A percentile compares a stretch with the other conserved stretches of the same genome.
Conservation (phyloP, 2,888 invertebrate genomes). For the Macroteleia sp. region DNA sequence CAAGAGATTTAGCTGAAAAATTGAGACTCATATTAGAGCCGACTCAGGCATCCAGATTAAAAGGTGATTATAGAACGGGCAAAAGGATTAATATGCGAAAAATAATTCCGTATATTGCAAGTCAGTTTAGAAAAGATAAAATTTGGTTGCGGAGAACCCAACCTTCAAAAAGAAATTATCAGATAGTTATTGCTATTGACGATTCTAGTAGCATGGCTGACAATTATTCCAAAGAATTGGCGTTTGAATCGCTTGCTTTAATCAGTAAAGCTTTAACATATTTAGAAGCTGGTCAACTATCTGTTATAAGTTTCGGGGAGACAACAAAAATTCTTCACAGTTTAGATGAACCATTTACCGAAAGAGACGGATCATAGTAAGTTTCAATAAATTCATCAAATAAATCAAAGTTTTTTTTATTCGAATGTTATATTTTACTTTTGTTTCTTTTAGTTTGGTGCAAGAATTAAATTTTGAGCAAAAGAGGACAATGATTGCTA, state of each 20-base stretch:
- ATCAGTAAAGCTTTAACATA: constrained; percentile 94
- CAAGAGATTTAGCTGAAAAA: constrained; percentile 96
- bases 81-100: constrained; percentile 99
- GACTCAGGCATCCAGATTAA: constrained; percentile 94
- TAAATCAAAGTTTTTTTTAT: too few relatives aligned
- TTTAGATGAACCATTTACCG: constrained; percentile 93
- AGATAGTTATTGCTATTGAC: constrained; percentile 97
- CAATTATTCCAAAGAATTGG: constrained; percentile 94
- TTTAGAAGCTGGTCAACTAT: constrained; percentile 96
- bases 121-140: constrained; percentile 99
- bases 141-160: constrained; percentile 99
- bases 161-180: constrained; percentile 97
- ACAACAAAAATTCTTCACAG: constrained; percentile 93
- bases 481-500: constrained; percentile 93
- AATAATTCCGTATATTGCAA: constrained; percentile 99
- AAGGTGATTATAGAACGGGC: constrained; percentile 98
- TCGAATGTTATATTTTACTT: neutral
- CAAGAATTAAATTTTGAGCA: constrained; percentile 95
- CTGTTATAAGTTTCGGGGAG: constrained; percentile 96
- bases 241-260: constrained; percentile 97
- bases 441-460: constrained; percentile 85
- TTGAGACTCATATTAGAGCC: constrained; percentile 97
- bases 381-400: too few relatives aligned
- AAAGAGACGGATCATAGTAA: constrained; percentile 91
- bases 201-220: constrained; percentile 97